These are phyloP conservation scores for Chironomus striatipennis DNA, from an alignment of 1,140 invertebrate genomes.

Conservation along the genomic window DNA sequence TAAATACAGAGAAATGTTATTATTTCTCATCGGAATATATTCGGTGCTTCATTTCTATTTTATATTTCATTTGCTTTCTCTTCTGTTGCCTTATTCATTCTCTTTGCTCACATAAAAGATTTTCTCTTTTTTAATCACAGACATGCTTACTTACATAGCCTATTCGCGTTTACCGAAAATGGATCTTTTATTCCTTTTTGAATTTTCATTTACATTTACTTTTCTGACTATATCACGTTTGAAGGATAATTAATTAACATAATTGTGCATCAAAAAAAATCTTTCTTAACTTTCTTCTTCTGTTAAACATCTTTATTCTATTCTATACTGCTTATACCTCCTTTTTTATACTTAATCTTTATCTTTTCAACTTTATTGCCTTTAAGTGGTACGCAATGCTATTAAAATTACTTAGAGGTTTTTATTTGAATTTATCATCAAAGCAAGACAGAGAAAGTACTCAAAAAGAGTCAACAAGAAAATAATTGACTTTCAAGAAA, in stretches of 20 bases:
- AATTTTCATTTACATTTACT: neutral
- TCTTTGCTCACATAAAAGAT: neutral
- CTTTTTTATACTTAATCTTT: no score
- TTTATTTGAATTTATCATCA: no score
- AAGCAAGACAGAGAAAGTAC: no score
- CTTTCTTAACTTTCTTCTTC: neutral
- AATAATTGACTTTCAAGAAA: no score
- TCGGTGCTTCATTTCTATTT: neutral
- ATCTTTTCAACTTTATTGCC: no score
- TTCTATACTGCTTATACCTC: no score
- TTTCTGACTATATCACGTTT: slow-evolving; percentile 24
- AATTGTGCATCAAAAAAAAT: slow-evolving; percentile 13
- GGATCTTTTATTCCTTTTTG: no score
- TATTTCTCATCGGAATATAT: neutral
- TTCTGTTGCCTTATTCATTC: neutral
- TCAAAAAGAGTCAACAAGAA: no score
- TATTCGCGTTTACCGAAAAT: no score
- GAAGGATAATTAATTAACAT: slow-evolving; percentile 1
- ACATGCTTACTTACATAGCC: neutral
- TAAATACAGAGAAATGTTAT: neutral
- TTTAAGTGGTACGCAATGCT: no score
- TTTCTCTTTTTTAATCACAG: neutral
- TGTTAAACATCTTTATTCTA: neutral
- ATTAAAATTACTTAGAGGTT: no score
- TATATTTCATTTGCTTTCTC: no score